Evolutionary conservation across 2,797 vertebrate genomes (phyloP).

Genomic region (Pipistrellus kuhlii): DNA sequence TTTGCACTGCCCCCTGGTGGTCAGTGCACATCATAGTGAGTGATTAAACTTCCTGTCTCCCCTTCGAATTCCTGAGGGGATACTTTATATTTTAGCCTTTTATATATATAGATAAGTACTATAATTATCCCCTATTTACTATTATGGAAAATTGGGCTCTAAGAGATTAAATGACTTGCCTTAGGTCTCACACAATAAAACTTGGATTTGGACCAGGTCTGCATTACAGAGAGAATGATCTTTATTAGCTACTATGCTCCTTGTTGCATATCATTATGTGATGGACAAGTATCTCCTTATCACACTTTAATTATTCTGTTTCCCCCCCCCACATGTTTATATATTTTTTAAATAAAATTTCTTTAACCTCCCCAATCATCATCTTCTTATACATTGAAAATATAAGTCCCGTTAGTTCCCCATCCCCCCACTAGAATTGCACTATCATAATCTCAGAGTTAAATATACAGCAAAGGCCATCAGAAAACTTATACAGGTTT

Average conservation of each 20-base stretch:
- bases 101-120: not conserved
- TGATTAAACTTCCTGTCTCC: too few relatives aligned
- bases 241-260: not conserved
- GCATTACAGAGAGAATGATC: not conserved
- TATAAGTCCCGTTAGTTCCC: not conserved
- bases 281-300: not conserved
- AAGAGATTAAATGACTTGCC: not conserved
- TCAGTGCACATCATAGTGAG: too few relatives aligned
- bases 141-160: not conserved
- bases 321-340: not conserved
- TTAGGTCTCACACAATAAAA: not conserved
- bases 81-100: too few relatives aligned
- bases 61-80: too few relatives aligned
- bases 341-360: slow-evolving; percentile 16
- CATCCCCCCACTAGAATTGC: not conserved
- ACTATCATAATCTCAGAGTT: not conserved
- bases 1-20: too few relatives aligned
- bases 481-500: not conserved
- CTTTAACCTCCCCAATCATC: not conserved
- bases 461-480: not conserved
- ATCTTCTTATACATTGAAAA: not conserved
- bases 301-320: not conserved
- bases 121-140: not conserved
- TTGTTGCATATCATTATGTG: not conserved
- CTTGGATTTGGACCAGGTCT: not conserved